These are phyloP conservation scores for Aplysia californica DNA, from an alignment of 1,140 invertebrate species.

Conservation along the genomic window DNA sequence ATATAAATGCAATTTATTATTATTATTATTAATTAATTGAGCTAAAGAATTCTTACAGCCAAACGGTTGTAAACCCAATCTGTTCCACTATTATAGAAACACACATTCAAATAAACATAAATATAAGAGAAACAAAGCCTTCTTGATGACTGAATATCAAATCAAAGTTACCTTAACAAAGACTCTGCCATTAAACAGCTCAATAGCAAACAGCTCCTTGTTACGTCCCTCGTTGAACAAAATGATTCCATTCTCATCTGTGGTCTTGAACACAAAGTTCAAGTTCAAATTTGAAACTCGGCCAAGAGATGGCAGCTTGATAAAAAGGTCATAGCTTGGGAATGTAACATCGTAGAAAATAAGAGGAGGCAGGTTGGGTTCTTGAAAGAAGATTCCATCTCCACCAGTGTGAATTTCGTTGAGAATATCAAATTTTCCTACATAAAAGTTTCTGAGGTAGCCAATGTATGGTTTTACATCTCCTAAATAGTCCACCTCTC, in stretches of 20 bases:
- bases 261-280: constrained; percentile 61
- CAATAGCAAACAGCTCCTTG: constrained; percentile 92
- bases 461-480: constrained; percentile 44
- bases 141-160: too few species aligned
- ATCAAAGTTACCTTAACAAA: constrained; percentile 29
- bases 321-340: constrained; percentile 37
- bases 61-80: too few species aligned
- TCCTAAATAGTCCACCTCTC: not conserved
- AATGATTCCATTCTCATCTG: constrained; percentile 82
- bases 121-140: too few species aligned
- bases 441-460: constrained; percentile 54
- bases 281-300: constrained; percentile 38
- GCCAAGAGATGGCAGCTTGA: constrained; percentile 44
- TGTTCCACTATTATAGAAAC: too few species aligned
- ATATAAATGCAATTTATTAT: too few species aligned
- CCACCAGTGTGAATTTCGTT: constrained; percentile 20
- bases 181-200: constrained; percentile 76
- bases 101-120: too few species aligned
- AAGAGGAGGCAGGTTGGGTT: constrained; percentile 28
- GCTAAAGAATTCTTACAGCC: too few species aligned
- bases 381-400: not conserved
- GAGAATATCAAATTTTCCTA: constrained; percentile 47
- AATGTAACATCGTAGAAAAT: constrained; percentile 54
- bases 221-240: constrained; percentile 93
- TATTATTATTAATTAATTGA: too few species aligned